phyloP scores from a whole-genome alignment of 2,113 vertebrate genomes.

The Spheniscus mendiculus region DNA sequence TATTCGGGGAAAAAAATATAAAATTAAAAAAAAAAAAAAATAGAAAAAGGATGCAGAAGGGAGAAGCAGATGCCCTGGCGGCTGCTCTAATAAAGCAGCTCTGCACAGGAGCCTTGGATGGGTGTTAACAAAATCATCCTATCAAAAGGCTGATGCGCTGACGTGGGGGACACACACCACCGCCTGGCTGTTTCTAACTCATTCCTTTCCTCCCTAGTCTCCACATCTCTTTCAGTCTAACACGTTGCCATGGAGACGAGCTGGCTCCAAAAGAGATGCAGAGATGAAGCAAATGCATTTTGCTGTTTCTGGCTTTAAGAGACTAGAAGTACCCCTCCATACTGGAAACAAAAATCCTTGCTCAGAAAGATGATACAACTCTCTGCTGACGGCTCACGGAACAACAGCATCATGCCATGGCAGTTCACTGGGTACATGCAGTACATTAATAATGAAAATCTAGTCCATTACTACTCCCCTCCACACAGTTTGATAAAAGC shows the following conservation, averaged over 20 bases:
- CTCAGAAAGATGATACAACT: neutral
- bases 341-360: neutral
- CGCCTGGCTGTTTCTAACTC: constrained; percentile 63
- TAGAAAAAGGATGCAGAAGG: neutral
- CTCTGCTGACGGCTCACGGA: neutral
- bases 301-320: constrained; percentile 12
- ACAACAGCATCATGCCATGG: neutral
- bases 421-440: neutral
- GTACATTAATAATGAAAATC: constrained; percentile 39
- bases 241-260: constrained; percentile 87
- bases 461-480: constrained; percentile 23
- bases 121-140: constrained; percentile 78
- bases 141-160: constrained; percentile 70
- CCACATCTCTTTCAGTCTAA: constrained; percentile 78
- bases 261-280: constrained; percentile 68
- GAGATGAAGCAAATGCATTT: constrained; percentile 68
- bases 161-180: constrained; percentile 78
- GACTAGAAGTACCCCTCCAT: neutral
- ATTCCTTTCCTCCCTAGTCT: constrained; percentile 50
- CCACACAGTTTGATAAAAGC: neutral
- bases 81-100: constrained; percentile 66
- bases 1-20: neutral
- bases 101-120: constrained; percentile 65
- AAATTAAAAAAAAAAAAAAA: neutral
- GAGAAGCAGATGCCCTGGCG: constrained; percentile 48